Conservation (phyloP, 2,113 vertebrate genomes). For the Merops nubicus region DNA sequence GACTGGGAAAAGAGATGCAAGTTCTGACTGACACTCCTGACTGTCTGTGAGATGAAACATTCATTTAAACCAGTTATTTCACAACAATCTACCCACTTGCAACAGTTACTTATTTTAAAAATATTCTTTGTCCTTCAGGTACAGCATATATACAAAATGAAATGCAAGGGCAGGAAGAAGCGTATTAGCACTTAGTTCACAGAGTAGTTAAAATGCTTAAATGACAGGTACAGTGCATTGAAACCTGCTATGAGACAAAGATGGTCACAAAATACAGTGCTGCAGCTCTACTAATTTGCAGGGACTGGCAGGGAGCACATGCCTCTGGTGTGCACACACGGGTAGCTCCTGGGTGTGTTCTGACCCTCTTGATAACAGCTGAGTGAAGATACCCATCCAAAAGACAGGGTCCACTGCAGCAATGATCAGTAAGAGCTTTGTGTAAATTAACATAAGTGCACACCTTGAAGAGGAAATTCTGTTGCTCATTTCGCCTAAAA, state of each 20-base stretch:
- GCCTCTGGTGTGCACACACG: neutral
- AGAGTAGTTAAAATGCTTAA: neutral
- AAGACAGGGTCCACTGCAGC: neutral
- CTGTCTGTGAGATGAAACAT: neutral
- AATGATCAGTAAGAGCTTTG: neutral
- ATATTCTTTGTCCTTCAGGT: neutral
- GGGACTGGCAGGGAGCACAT: neutral
- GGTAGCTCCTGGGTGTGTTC: neutral
- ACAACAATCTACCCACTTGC: neutral
- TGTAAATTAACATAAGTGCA: neutral
- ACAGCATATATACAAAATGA: neutral
- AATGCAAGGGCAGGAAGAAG: neutral
- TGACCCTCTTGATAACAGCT: neutral
- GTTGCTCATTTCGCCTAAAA: neutral
- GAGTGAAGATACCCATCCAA: neutral
- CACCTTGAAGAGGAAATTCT: neutral
- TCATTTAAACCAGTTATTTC: neutral
- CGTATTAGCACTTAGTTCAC: neutral
- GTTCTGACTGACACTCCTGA: neutral
- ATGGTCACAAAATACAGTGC: neutral
- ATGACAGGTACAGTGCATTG: neutral
- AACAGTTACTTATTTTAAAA: neutral
- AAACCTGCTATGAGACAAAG: neutral
- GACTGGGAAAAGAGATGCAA: neutral
- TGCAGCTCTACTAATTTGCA: neutral